These are phyloP conservation scores for Percopsis omiscomaycus DNA, from an alignment of 2,797 vertebrate genomes.

Conservation along the genomic window DNA sequence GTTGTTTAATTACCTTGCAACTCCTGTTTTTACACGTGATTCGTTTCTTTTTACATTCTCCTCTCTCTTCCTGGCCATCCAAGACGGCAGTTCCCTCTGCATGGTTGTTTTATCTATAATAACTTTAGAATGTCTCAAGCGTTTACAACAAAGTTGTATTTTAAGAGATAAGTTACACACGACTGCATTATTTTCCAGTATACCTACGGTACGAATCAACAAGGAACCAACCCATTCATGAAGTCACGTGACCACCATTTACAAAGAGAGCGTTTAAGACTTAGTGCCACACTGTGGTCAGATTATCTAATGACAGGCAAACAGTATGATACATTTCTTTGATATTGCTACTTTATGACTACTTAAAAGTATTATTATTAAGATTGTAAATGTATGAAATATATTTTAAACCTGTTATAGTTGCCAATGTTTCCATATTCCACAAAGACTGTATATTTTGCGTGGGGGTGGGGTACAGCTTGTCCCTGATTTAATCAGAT, in stretches of 20 bases:
- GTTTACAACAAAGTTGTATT: no score
- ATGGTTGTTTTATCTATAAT: constrained; percentile 25
- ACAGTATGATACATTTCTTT: no score
- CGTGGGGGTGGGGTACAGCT: no score
- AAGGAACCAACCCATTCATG: background rate
- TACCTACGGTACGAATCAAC: no score
- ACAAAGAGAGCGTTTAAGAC: background rate
- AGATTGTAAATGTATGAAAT: background rate
- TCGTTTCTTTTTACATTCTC: constrained; percentile 21
- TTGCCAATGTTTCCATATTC: background rate
- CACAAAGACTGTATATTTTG: no score
- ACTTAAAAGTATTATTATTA: background rate
- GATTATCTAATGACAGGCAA: background rate
- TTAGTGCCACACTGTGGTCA: constrained; percentile 27
- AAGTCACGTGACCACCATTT: constrained; percentile 12
- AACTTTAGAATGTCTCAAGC: accelerated
- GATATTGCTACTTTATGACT: no score
- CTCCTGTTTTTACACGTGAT: constrained; percentile 35
- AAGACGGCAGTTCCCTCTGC: constrained; percentile 57
- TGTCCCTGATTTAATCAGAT: background rate
- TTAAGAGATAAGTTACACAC: no score
- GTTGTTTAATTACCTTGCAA: constrained; percentile 38
- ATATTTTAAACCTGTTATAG: background rate
- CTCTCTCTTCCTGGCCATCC: constrained; percentile 57
- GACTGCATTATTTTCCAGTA: no score